phyloP scores from a whole-genome alignment of 2,888 invertebrate species.

The Biston betularia region DNA sequence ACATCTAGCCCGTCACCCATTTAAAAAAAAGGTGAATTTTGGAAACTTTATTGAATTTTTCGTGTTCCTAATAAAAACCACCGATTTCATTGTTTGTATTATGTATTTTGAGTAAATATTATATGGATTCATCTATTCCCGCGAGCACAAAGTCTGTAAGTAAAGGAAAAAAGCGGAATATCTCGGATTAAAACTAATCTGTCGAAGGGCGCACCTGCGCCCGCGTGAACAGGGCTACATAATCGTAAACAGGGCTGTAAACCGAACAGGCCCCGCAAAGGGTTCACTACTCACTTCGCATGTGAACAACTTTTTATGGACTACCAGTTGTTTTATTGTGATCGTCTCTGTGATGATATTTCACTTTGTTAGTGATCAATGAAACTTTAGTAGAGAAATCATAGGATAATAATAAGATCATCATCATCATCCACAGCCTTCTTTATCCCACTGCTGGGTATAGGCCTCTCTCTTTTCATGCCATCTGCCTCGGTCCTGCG shows the following conservation, averaged over 20 bases:
- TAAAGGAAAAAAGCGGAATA: slow-evolving; percentile 21
- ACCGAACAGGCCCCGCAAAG: slow-evolving; percentile 60
- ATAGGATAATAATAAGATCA: too few species aligned
- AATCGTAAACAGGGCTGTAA: slow-evolving; percentile 66
- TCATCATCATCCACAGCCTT: too few species aligned
- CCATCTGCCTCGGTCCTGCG: too few species aligned
- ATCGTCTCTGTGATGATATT: not conserved
- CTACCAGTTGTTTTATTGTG: not conserved
- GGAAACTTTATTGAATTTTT: too few species aligned
- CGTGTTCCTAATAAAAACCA: too few species aligned
- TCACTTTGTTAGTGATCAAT: too few species aligned
- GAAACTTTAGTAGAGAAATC: too few species aligned
- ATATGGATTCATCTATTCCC: not conserved
- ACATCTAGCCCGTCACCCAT: too few species aligned
- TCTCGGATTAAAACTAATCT: slow-evolving; percentile 44
- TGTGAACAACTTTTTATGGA: slow-evolving; percentile 28
- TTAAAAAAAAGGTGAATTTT: too few species aligned
- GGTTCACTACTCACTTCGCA: slow-evolving; percentile 47
- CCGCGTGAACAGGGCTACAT: slow-evolving; percentile 56
- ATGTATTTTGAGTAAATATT: not conserved
- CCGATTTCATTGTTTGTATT: too few species aligned
- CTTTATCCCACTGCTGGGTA: too few species aligned
- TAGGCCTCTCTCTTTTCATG: too few species aligned
- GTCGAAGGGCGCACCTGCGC: slow-evolving; percentile 62
- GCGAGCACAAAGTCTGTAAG: not conserved